Evolutionary conservation across 2,113 vertebrate species (phyloP).

Genomic region (Mola mola): DNA sequence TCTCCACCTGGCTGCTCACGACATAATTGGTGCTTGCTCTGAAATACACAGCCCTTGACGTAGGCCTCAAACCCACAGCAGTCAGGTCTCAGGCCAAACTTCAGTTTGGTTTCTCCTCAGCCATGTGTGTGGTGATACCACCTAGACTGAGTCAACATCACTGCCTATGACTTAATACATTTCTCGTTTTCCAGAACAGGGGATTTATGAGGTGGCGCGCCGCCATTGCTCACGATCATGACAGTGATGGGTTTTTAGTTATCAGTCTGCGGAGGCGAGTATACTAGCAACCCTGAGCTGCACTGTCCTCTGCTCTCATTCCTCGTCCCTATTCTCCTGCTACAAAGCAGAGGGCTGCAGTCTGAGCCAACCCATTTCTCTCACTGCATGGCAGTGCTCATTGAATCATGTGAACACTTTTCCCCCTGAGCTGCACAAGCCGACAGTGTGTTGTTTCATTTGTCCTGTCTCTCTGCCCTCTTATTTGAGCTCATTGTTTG

Average conservation of each 20-base stretch:
- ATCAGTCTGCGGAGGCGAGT: slow-evolving; percentile 38
- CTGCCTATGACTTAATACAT: slow-evolving; percentile 66
- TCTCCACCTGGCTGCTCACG: slow-evolving; percentile 9
- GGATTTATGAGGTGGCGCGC: slow-evolving; percentile 64
- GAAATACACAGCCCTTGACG: slow-evolving; percentile 57
- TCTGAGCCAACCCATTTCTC: slow-evolving; percentile 57
- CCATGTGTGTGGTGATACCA: slow-evolving; percentile 61
- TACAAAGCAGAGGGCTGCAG: slow-evolving; percentile 27
- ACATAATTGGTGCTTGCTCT: slow-evolving; percentile 57
- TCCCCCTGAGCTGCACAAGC: slow-evolving; percentile 2
- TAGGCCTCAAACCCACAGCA: slow-evolving; percentile 63
- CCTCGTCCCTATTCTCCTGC: slow-evolving; percentile 59
- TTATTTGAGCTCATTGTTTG: slow-evolving; percentile 14
- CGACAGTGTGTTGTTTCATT: neutral
- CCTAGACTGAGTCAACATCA: slow-evolving; percentile 64
- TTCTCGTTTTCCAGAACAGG: slow-evolving; percentile 50
- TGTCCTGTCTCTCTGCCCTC: neutral
- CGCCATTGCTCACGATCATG: slow-evolving; percentile 61
- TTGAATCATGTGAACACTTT: slow-evolving; percentile 36
- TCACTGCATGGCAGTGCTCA: slow-evolving; percentile 24
- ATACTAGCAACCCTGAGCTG: slow-evolving; percentile 31
- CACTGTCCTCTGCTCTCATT: slow-evolving; percentile 46
- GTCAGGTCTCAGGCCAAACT: slow-evolving; percentile 60
- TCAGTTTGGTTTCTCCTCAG: slow-evolving; percentile 35
- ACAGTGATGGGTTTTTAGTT: slow-evolving; percentile 60